Conservation (phyloP, 1,140 invertebrate species). For the Drosophila leontia region DNA sequence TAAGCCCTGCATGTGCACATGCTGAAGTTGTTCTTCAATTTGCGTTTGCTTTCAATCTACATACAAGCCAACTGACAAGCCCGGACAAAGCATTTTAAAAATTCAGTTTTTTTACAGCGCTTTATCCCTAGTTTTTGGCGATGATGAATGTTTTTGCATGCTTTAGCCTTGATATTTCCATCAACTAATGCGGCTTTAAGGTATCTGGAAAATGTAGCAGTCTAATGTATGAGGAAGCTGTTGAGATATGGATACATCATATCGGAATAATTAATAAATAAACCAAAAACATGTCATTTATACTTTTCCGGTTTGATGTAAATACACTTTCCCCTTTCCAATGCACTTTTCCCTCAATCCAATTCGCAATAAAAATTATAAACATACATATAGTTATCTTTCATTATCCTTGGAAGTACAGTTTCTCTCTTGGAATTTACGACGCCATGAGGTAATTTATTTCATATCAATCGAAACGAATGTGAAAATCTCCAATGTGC, state of each 20-base stretch:
- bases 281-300: neutral
- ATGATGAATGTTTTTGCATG: conserved; percentile 19
- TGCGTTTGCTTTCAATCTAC: conserved; percentile 55
- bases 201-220: too few relatives aligned
- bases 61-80: conserved; percentile 42
- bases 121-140: conserved; percentile 13
- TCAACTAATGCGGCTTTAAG: conserved; percentile 35
- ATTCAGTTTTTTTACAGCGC: conserved; percentile 10
- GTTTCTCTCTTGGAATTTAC: conserved; percentile 31
- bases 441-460: conserved; percentile 38
- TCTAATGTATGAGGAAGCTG: neutral
- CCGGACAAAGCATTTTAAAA: conserved; percentile 22
- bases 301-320: neutral
- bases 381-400: neutral
- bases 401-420: neutral
- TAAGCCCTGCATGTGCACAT: conserved; percentile 61
- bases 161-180: conserved; percentile 9
- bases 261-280: neutral
- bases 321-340: neutral
- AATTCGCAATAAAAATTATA: neutral
- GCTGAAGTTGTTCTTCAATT: conserved; percentile 63
- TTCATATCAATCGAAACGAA: conserved; percentile 38
- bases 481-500: conserved; percentile 50
- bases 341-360: neutral
- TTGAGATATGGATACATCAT: neutral